Evolutionary conservation across 2,113 vertebrate genomes (phyloP).

Genomic region (Gavia stellata): DNA sequence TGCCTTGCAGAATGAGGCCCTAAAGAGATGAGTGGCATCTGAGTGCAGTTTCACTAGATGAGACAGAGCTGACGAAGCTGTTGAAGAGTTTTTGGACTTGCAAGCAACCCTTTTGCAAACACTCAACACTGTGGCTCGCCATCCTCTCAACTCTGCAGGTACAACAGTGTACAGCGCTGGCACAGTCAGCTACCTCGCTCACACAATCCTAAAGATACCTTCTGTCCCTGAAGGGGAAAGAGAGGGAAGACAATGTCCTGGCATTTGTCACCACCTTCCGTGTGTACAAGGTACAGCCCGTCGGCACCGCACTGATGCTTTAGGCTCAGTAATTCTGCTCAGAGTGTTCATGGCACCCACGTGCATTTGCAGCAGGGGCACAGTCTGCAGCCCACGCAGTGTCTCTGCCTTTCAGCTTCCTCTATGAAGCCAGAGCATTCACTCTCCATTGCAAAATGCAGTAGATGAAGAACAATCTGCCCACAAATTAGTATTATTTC

Average conservation of each 20-base stretch:
- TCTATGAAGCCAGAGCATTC: background rate
- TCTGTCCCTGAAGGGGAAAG: background rate
- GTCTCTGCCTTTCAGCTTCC: background rate
- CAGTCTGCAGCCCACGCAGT: background rate
- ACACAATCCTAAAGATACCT: background rate
- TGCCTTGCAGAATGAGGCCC: background rate
- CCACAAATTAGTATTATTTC: background rate
- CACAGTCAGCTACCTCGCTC: background rate
- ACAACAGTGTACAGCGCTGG: background rate
- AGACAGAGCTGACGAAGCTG: background rate
- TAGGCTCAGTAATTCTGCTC: background rate
- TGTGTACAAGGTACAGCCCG: background rate
- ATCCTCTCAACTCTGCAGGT: background rate
- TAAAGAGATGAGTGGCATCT: background rate
- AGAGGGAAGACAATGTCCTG: background rate
- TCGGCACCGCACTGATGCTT: background rate
- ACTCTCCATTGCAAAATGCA: background rate
- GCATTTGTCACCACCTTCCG: background rate
- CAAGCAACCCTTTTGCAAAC: background rate
- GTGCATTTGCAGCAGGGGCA: background rate
- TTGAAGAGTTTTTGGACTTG: background rate
- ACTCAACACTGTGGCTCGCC: background rate
- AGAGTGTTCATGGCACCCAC: background rate
- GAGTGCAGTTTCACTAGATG: background rate
- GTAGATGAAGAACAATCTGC: background rate